phyloP scores from a whole-genome alignment of 2,888 invertebrate genomes.

The Pyralis farinalis region DNA sequence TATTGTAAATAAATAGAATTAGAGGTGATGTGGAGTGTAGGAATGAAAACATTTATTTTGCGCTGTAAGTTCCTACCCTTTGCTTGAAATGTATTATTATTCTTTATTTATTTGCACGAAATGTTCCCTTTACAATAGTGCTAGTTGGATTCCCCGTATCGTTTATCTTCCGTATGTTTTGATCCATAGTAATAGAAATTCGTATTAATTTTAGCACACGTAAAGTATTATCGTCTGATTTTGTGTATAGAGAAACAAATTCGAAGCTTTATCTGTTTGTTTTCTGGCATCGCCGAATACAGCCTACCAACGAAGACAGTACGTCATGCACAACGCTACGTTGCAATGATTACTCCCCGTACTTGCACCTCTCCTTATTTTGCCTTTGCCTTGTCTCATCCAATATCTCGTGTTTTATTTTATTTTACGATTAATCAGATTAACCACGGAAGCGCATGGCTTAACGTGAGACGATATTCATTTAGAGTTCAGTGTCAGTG shows the following conservation, averaged over 20 bases:
- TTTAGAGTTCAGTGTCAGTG: conserved; percentile 36
- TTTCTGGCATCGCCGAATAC: conserved; percentile 78
- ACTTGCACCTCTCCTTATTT: conserved; percentile 71
- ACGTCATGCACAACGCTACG: conserved; percentile 46
- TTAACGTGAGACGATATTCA: conserved; percentile 41
- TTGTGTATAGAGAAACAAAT: conserved; percentile 43
- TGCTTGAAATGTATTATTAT: conserved; percentile 48
- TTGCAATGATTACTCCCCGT: conserved; percentile 40
- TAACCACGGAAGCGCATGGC: conserved; percentile 73
- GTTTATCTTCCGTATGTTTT: conserved; percentile 30
- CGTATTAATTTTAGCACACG: conserved; percentile 40
- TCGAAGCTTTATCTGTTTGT: conserved; percentile 79
- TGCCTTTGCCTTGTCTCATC: conserved; percentile 67
- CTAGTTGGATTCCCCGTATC: conserved; percentile 23
- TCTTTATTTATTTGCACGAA: conserved; percentile 41
- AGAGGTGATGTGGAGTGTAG: conserved; percentile 55
- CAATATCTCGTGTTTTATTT: conserved; percentile 45
- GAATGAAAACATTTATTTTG: conserved; percentile 52
- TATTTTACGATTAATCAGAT: conserved; percentile 46
- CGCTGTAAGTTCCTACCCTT: conserved; percentile 42
- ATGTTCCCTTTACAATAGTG: conserved; percentile 28
- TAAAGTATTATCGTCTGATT: conserved; percentile 33
- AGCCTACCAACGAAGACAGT: conserved; percentile 34
- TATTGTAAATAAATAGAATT: conserved; percentile 39
- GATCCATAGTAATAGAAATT: conserved; percentile 39